Conservation (phyloP, 2,888 invertebrate genomes). For the Lepidochrysops patricia region DNA sequence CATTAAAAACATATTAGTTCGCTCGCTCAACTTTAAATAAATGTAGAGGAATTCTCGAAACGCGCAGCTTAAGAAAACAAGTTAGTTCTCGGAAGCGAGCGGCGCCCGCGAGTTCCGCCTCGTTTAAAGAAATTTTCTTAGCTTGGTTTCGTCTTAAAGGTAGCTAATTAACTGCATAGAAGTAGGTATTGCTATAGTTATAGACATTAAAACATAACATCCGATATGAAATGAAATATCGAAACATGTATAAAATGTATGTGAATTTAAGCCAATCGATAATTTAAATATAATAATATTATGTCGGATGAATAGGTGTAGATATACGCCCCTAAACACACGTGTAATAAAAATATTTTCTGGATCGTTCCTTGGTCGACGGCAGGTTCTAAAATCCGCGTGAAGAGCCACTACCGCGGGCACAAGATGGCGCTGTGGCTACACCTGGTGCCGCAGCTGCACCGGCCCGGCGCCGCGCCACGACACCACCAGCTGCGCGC, state of each 20-base stretch:
- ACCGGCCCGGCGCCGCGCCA: constrained; percentile 84
- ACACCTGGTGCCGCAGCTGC: constrained; percentile 88
- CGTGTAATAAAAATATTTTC: no score
- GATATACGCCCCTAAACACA: no score
- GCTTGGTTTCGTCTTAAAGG: not conserved
- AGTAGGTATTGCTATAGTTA: no score
- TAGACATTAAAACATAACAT: no score
- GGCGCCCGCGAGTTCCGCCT: not conserved
- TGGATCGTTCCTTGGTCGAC: not conserved
- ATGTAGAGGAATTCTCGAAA: not conserved
- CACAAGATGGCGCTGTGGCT: constrained; percentile 94
- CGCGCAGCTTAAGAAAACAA: not conserved
- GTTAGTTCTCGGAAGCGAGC: not conserved
- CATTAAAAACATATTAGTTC: not conserved
- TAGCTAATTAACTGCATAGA: no score
- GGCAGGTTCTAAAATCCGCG: constrained; percentile 80
- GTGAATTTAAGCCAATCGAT: no score
- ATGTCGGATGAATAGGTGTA: no score
- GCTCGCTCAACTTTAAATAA: not conserved
- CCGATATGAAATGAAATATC: no score
- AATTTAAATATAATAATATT: no score
- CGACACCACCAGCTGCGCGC: constrained; percentile 84
- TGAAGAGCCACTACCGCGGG: constrained; percentile 89
- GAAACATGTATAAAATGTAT: not conserved
- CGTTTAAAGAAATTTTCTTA: not conserved